A percentile compares a stretch with the other conserved stretches of the same genome.
Evolutionary conservation across 2,113 vertebrate species (phyloP).

Genomic region (Pseudopodoces humilis): DNA sequence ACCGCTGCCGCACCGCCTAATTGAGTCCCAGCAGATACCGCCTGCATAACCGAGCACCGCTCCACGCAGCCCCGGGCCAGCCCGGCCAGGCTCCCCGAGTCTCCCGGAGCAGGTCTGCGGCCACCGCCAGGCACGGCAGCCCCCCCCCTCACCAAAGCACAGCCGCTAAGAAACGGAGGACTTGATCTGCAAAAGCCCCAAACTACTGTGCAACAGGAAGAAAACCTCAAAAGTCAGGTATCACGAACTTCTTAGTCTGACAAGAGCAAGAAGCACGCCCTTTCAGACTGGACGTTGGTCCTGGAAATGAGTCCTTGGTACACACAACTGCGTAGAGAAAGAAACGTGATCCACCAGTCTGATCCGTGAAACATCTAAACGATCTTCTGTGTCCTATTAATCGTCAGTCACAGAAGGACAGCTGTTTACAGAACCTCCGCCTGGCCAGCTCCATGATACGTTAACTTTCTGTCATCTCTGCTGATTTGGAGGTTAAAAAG

Average conservation of each 20-base stretch:
- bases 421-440: not conserved
- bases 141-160: not conserved
- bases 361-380: not conserved
- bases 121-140: not conserved
- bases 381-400: not conserved
- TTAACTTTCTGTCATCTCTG: not conserved
- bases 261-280: not conserved
- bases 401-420: not conserved
- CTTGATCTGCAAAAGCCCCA: not conserved
- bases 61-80: not conserved
- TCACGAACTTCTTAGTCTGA: not conserved
- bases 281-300: no score
- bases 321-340: fast-evolving
- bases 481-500: not conserved
- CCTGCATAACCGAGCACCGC: not conserved
- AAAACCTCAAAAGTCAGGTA: not conserved
- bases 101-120: not conserved
- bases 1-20: not conserved
- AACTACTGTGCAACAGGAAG: not conserved
- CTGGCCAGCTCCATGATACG: not conserved
- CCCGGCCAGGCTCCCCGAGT: not conserved
- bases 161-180: not conserved
- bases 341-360: not conserved
- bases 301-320: not conserved
- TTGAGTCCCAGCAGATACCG: not conserved